A percentile compares a stretch with the other conserved stretches of the same genome.
Evolutionary conservation across 2,797 vertebrate genomes (phyloP).

Genomic region (Nannoperca australis): DNA sequence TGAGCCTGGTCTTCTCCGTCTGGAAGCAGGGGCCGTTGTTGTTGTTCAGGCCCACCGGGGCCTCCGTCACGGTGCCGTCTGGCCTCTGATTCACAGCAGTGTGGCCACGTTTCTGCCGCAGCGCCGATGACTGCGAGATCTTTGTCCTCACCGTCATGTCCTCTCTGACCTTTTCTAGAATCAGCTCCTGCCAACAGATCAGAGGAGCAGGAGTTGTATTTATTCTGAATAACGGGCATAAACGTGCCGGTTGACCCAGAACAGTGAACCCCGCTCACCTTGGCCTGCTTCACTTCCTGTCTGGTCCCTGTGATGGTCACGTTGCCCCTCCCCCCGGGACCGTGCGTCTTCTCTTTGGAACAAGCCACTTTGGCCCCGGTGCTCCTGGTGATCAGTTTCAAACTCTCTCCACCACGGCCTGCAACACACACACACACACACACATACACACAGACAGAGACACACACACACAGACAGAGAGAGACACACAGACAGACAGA

Average conservation of each 20-base stretch:
- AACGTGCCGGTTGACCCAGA: not conserved
- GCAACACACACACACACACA: slow-evolving; percentile 26
- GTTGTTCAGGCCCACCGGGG: slow-evolving; percentile 35
- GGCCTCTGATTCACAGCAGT: slow-evolving; percentile 21
- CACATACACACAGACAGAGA: too few relatives aligned
- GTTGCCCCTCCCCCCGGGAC: slow-evolving; percentile 70
- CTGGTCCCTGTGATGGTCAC: slow-evolving; percentile 88
- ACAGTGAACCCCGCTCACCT: slow-evolving; percentile 75
- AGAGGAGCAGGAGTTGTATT: not conserved
- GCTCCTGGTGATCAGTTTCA: slow-evolving; percentile 88
- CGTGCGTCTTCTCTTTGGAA: slow-evolving; percentile 69
- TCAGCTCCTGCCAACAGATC: slow-evolving; percentile 83
- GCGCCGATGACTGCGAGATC: slow-evolving; percentile 85
- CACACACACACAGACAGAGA: slow-evolving; percentile 1
- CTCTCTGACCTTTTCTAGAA: slow-evolving; percentile 89
- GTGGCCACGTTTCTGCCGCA: slow-evolving; percentile 83
- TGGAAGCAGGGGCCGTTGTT: slow-evolving; percentile 43
- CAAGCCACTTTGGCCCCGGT: slow-evolving; percentile 90
- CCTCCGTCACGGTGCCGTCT: slow-evolving; percentile 33
- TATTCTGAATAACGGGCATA: not conserved
- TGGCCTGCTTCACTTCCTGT: slow-evolving; percentile 88
- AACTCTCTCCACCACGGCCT: slow-evolving; percentile 91
- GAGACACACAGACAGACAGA: not conserved
- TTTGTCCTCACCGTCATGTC: slow-evolving; percentile 85
- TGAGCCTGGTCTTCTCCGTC: slow-evolving; percentile 43